Evolutionary conservation across 2,113 vertebrate genomes (phyloP), one percentile per base, ranked within the genome.

Genomic region (Leptobrachium leishanense): DNA sequence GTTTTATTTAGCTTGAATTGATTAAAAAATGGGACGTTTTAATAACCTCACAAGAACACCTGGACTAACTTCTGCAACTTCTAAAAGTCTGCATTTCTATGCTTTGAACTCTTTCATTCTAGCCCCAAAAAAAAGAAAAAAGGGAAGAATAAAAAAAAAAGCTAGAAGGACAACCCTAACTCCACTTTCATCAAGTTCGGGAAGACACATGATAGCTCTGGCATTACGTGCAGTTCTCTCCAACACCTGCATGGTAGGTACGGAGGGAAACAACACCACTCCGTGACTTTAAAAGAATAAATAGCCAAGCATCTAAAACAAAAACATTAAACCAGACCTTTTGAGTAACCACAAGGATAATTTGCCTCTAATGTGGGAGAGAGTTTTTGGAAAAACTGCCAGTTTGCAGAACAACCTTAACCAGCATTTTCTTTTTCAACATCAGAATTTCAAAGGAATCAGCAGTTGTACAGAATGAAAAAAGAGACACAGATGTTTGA

Each of bases 121-220:
- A 76, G 70, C 83, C 85, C 40, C 0, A 50, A 63, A 44, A 53
- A 70, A 31, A 31, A 53, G 82, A 84, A 59, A 31, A 82, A 72
- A 82, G 82, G 64, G 77, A 85, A 87, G 85, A 50, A 1, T 31
- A 31, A 31, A n/a, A 46, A 82, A 84, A 59, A 31, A 79, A 82
- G 72, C 82, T 82, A 66, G 77, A 85, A 87, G 85, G 84, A 79
- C 50, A 84, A 72, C 55, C 64, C 71, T 83, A 72, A 46, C 70
- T 68, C 77, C 64, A 43, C 86, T 91, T 91, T 92, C 83, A 88
- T 92, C 88, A 83, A 41, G 83, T 82, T 87, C 76, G 63, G 83
- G 82, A 77, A 70, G 85, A 57, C 72, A 89, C 85, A 79, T 86
- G 87, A 88, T 90, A 90, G 89, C 76, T 3, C 63, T 69, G 84